Percentiles rank a stretch among this genome's conserved stretches.
Evolutionary conservation across 2,888 invertebrate genomes (phyloP).

Genomic region (Brenthis daphne): DNA sequence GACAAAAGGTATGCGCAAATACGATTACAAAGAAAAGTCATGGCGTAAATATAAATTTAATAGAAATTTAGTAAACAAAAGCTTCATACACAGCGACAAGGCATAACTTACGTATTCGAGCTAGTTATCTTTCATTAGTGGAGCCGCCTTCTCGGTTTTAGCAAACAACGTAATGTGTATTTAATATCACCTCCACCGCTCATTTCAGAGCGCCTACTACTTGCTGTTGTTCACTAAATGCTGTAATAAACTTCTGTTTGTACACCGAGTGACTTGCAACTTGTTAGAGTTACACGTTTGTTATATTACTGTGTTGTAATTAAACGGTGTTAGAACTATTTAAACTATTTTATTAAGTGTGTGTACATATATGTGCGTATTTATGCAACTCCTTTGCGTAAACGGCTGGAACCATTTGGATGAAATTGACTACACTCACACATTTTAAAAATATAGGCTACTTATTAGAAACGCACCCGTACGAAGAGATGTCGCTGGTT

Average conservation of each 20-base stretch:
- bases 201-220: constrained; percentile 15
- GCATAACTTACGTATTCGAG: constrained; percentile 7
- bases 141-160: neutral
- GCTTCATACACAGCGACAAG: neutral
- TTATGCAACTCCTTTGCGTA: too few species aligned
- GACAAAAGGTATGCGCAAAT: neutral
- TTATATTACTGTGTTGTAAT: neutral
- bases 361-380: too few species aligned
- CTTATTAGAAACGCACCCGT: too few species aligned
- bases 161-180: constrained; percentile 15
- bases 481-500: too few species aligned
- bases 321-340: neutral
- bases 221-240: constrained; percentile 14
- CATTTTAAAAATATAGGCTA: too few species aligned
- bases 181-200: constrained; percentile 12
- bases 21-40: neutral
- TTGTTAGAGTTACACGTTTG: neutral
- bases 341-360: too few species aligned
- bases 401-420: too few species aligned
- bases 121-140: constrained; percentile 11
- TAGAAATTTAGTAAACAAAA: neutral
- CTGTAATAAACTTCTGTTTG: constrained; percentile 12
- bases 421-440: too few species aligned
- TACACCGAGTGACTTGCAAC: constrained; percentile 14
- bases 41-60: neutral